phyloP scores from a whole-genome alignment of 2,888 invertebrate genomes.

The Patella ulyssiponensis region DNA sequence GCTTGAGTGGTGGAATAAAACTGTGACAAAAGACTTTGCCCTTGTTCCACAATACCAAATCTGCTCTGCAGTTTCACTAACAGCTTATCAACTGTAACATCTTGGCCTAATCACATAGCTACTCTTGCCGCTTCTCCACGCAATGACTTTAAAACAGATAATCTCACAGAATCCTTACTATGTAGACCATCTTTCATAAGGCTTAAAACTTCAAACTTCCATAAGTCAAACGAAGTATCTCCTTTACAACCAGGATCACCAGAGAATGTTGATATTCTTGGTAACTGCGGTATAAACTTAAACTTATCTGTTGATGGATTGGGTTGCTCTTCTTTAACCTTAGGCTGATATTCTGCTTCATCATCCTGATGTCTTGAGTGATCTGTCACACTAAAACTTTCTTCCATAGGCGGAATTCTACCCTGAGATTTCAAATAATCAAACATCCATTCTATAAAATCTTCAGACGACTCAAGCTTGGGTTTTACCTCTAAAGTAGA shows the following conservation, averaged over 20 bases:
- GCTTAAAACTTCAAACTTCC: neutral
- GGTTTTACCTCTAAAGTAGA: no score
- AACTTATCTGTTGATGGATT: neutral
- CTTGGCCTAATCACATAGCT: slow-evolving; percentile 1
- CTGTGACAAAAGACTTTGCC: no score
- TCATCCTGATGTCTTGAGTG: neutral
- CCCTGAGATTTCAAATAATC: no score
- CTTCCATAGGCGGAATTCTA: no score
- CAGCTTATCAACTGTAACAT: neutral
- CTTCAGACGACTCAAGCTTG: no score
- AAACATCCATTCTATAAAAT: no score
- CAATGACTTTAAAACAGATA: neutral
- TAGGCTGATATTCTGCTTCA: neutral
- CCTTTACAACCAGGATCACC: slow-evolving; percentile 7
- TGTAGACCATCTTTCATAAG: neutral
- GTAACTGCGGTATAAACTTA: neutral
- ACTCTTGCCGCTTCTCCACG: neutral
- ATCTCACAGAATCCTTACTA: no score
- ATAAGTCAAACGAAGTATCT: neutral
- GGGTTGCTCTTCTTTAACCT: neutral
- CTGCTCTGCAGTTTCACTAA: neutral
- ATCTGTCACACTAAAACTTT: no score
- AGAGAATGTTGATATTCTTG: neutral
- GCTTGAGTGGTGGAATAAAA: no score
- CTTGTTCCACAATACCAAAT: neutral